Evolutionary conservation across 2,113 vertebrate genomes (phyloP).

Genomic region (Anser brachyrhynchus): DNA sequence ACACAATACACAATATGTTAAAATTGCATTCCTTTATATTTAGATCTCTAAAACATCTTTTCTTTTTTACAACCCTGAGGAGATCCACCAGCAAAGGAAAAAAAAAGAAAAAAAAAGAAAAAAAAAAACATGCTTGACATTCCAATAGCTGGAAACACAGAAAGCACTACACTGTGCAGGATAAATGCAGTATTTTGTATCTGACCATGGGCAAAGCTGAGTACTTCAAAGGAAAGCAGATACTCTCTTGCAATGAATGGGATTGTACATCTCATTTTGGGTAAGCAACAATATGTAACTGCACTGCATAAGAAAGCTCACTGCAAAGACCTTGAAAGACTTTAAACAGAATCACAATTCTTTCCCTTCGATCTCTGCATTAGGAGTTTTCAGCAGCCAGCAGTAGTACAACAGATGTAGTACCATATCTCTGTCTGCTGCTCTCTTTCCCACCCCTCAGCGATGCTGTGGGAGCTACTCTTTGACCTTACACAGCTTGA

Average conservation of each 20-base stretch:
- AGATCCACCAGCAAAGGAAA: constrained; percentile 30
- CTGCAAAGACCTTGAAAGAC: background rate
- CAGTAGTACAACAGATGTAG: background rate
- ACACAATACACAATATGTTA: constrained; percentile 82
- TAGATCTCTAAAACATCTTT: constrained; percentile 74
- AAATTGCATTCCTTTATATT: constrained; percentile 78
- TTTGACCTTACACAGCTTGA: background rate
- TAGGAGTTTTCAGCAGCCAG: background rate
- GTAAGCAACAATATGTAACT: fast-evolving
- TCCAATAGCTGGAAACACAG: background rate
- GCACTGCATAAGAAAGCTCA: background rate
- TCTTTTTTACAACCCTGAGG: constrained; percentile 61
- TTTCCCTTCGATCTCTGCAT: background rate
- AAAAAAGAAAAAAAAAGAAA: background rate
- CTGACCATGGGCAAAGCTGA: background rate
- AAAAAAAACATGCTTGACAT: background rate
- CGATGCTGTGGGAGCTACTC: background rate
- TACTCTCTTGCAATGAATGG: background rate
- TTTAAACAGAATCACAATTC: background rate
- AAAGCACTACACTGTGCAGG: background rate
- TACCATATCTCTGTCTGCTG: fast-evolving
- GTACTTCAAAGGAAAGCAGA: background rate
- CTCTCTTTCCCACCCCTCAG: background rate
- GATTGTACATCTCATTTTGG: background rate
- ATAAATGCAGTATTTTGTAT: background rate